Percentiles rank a stretch among this genome's conserved stretches.
These are phyloP conservation scores for Liodrosophila aerea DNA, from an alignment of 2,888 invertebrate genomes.

Conservation along the genomic window DNA sequence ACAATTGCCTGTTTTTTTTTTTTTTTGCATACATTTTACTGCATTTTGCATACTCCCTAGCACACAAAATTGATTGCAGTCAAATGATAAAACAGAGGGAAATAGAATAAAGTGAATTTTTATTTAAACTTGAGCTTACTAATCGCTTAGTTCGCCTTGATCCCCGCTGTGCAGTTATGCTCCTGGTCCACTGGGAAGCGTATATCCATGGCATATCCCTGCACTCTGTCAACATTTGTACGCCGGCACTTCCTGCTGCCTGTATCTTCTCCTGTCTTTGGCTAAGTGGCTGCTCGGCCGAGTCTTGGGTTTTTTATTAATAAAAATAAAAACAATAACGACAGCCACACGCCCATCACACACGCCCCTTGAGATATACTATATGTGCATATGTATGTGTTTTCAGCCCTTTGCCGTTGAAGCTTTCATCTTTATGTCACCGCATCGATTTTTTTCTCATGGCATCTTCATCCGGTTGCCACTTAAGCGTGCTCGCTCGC, in stretches of 20 bases:
- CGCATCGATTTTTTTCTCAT: conserved; percentile 60
- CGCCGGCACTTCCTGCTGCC: conserved; percentile 1
- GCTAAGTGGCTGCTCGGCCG: conserved; percentile 26
- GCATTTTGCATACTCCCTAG: too few species aligned
- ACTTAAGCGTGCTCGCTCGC: conserved; percentile 25
- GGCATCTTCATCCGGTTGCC: conserved; percentile 11
- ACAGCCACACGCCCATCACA: conserved; percentile 31
- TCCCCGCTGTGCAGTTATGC: conserved; percentile 16
- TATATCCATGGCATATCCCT: conserved; percentile 23
- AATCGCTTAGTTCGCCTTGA: conserved; percentile 29
- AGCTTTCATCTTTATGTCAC: conserved; percentile 71
- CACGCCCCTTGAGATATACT: conserved; percentile 19
- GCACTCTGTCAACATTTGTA: conserved; percentile 24
- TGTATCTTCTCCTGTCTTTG: not conserved
- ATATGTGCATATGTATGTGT: conserved; percentile 1
- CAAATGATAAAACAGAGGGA: conserved; percentile 2
- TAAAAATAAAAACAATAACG: conserved; percentile 65
- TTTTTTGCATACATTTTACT: too few species aligned
- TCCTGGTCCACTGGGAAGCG: not conserved
- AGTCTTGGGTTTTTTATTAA: conserved; percentile 40
- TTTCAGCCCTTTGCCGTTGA: conserved; percentile 47
- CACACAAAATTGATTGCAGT: conserved; percentile 11
- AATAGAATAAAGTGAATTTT: not conserved
- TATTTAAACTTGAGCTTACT: conserved; percentile 5
- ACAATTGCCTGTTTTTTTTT: too few species aligned